These are phyloP conservation scores for Synchiropus splendidus DNA, from an alignment of 2,113 vertebrate species.

Conservation along the genomic window DNA sequence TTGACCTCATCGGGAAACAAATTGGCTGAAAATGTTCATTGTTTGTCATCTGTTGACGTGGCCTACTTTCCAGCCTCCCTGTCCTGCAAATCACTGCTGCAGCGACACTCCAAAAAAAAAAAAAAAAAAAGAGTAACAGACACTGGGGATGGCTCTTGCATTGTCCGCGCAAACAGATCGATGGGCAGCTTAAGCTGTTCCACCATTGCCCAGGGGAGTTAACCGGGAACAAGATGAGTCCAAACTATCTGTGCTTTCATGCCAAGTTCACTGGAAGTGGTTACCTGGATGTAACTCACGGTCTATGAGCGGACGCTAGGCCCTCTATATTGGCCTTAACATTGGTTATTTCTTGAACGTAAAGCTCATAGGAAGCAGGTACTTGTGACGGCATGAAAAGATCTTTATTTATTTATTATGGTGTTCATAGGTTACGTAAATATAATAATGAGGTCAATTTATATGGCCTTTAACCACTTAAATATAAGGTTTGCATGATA, in stretches of 20 bases:
- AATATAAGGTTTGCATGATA: no score
- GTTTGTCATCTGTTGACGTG: slow-evolving; percentile 48
- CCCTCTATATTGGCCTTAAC: no score
- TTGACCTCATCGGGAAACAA: slow-evolving; percentile 50
- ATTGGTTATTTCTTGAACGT: no score
- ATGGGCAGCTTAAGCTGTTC: slow-evolving; percentile 40
- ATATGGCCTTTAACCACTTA: no score
- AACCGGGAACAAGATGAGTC: slow-evolving; percentile 37
- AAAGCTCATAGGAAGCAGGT: not conserved
- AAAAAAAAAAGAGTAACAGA: no score
- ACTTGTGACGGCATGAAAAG: slow-evolving; percentile 12
- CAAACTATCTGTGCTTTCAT: slow-evolving; percentile 16
- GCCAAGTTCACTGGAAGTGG: no score
- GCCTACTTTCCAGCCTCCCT: slow-evolving; percentile 22
- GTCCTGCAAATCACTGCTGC: slow-evolving; percentile 10
- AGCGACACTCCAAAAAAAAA: slow-evolving; percentile 22
- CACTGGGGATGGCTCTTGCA: slow-evolving; percentile 18
- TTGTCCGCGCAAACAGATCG: slow-evolving; percentile 50
- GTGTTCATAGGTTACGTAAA: no score
- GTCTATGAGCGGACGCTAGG: no score
- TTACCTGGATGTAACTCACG: no score
- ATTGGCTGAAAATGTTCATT: slow-evolving; percentile 43
- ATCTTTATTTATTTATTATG: no score
- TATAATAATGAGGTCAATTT: no score
- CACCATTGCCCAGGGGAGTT: slow-evolving; percentile 46